These are phyloP conservation scores for Venusia cambrica DNA, from an alignment of 2,888 invertebrate species.

Conservation along the genomic window DNA sequence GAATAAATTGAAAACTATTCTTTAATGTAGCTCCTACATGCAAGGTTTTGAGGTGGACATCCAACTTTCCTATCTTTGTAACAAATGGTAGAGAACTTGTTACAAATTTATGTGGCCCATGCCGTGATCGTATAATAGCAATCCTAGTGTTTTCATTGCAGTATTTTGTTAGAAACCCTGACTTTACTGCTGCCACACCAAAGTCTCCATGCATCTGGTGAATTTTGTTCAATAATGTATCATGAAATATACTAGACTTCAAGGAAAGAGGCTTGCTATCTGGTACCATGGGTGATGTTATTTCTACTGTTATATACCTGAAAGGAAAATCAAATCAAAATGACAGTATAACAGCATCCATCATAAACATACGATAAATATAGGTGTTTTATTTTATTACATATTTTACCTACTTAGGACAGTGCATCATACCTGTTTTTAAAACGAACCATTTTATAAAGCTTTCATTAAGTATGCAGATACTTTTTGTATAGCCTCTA, in stretches of 20 bases:
- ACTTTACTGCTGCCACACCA: slow-evolving; percentile 85
- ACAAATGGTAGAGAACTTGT: slow-evolving; percentile 85
- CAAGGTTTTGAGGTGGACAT: slow-evolving; percentile 83
- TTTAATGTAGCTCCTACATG: slow-evolving; percentile 90
- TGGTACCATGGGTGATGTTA: slow-evolving; percentile 72
- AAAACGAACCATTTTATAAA: slow-evolving; percentile 81
- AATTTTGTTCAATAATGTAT: slow-evolving; percentile 82
- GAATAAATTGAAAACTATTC: slow-evolving; percentile 88
- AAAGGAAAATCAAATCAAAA: too few relatives aligned
- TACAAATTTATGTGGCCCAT: slow-evolving; percentile 88
- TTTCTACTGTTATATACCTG: slow-evolving; percentile 86
- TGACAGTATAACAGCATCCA: too few relatives aligned
- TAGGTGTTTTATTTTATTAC: too few relatives aligned
- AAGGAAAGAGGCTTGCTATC: slow-evolving; percentile 72
- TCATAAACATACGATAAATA: too few relatives aligned
- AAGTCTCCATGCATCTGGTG: slow-evolving; percentile 88
- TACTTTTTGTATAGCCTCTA: too few relatives aligned
- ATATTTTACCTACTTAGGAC: too few relatives aligned
- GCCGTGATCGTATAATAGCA: slow-evolving; percentile 86
- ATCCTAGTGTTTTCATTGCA: slow-evolving; percentile 89
- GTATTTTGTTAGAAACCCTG: slow-evolving; percentile 89
- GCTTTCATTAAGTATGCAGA: too few relatives aligned
- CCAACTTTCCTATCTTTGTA: slow-evolving; percentile 83
- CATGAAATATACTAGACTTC: slow-evolving; percentile 76
- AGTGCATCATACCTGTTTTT: slow-evolving; percentile 80